These are phyloP conservation scores for Colostygia pectinataria DNA, from an alignment of 2,888 invertebrate species.

Conservation along the genomic window DNA sequence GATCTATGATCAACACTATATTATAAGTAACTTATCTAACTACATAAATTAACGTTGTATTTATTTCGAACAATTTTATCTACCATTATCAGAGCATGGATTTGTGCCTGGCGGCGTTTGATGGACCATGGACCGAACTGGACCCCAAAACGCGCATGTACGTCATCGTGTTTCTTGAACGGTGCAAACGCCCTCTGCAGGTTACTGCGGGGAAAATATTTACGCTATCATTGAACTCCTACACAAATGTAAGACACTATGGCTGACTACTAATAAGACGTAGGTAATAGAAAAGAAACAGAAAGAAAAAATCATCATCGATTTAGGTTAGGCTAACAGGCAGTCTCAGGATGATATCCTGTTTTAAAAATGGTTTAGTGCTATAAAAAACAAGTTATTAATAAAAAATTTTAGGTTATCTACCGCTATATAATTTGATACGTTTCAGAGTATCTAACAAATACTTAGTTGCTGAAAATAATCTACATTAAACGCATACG, in stretches of 20 bases:
- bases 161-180: conserved; percentile 72
- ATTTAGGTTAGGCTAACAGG: too few species aligned
- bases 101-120: conserved; percentile 77
- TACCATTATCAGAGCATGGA: conserved; percentile 66
- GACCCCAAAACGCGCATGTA: conserved; percentile 59
- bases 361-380: too few species aligned
- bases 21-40: too few species aligned
- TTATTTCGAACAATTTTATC: too few species aligned
- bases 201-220: conserved; percentile 81
- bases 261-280: too few species aligned
- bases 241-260: conserved; percentile 65
- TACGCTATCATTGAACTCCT: conserved; percentile 76
- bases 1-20: too few species aligned
- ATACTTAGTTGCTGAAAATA: background rate
- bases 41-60: too few species aligned
- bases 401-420: too few species aligned
- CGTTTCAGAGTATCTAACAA: background rate
- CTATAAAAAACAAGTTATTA: too few species aligned
- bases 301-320: too few species aligned
- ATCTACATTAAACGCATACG: background rate
- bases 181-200: conserved; percentile 75
- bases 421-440: background rate
- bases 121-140: conserved; percentile 72
- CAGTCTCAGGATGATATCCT: too few species aligned
- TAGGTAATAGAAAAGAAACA: too few species aligned